These are phyloP conservation scores for Macropis europaea DNA, from an alignment of 2,888 invertebrate genomes.

Conservation along the genomic window DNA sequence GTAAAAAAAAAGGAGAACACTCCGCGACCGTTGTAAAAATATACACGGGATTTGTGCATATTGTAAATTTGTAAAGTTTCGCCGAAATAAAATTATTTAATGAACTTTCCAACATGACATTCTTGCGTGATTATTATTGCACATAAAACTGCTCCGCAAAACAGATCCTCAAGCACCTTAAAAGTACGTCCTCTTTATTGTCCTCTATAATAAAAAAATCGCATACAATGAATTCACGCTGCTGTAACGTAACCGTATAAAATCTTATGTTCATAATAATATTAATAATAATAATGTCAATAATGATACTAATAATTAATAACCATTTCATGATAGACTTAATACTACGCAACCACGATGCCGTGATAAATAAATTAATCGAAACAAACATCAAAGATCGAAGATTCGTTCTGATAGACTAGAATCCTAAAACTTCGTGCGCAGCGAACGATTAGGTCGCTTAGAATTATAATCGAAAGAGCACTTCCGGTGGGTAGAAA, in stretches of 20 bases:
- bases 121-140: constrained; percentile 1
- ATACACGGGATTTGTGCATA: constrained; percentile 64
- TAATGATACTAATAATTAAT: constrained; percentile 30
- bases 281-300: constrained; percentile 39
- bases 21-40: constrained; percentile 29
- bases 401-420: constrained; percentile 71
- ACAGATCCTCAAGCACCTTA: constrained; percentile 40
- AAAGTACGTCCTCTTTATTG: constrained; percentile 61
- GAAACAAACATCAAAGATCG: constrained; percentile 66
- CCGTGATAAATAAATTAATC: constrained; percentile 61
- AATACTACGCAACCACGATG: constrained; percentile 56
- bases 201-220: constrained; percentile 56
- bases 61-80: constrained; percentile 67
- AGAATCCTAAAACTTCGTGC: constrained; percentile 72
- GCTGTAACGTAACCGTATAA: constrained; percentile 60
- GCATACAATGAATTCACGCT: constrained; percentile 53
- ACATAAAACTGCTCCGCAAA: neutral
- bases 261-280: constrained; percentile 60
- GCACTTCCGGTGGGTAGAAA: constrained; percentile 72
- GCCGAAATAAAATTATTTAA: constrained; percentile 66
- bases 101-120: constrained; percentile 23
- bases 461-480: constrained; percentile 64
- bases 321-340: constrained; percentile 45
- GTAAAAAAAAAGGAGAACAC: constrained; percentile 25
- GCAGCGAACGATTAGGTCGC: constrained; percentile 29